These are phyloP conservation scores for Smittia aterrima DNA, from an alignment of 2,888 invertebrate genomes.

Conservation along the genomic window DNA sequence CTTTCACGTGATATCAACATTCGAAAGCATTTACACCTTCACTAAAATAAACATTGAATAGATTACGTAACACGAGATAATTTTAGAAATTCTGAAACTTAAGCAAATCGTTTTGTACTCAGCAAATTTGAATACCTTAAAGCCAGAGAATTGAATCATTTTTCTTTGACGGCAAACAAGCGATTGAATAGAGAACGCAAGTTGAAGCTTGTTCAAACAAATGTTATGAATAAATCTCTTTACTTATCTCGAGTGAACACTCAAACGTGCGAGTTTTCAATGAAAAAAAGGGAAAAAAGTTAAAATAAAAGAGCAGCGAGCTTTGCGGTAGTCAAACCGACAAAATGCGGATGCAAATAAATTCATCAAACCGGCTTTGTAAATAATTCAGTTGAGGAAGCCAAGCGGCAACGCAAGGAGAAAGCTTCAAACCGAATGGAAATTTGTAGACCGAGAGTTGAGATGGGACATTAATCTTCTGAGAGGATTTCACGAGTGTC, in stretches of 20 bases:
- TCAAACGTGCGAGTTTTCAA: neutral
- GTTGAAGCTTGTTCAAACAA: neutral
- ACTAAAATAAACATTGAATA: neutral
- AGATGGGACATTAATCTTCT: conserved; percentile 33
- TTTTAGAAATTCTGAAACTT: neutral
- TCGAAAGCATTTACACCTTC: neutral
- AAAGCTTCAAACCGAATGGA: too few relatives aligned
- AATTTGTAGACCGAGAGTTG: neutral
- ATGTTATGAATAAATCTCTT: conserved; percentile 6
- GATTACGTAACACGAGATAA: neutral
- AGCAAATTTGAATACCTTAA: neutral
- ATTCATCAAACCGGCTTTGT: conserved; percentile 11
- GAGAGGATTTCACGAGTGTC: conserved; percentile 38
- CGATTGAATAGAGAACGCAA: neutral
- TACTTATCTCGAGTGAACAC: neutral
- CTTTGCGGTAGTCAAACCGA: neutral
- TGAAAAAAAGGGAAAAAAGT: neutral
- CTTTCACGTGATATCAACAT: neutral
- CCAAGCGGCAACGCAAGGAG: neutral
- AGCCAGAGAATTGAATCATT: neutral
- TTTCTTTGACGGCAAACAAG: neutral
- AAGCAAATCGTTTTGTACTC: neutral
- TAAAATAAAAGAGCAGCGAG: neutral
- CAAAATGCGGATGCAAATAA: conserved; percentile 21
- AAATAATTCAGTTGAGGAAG: conserved; percentile 4